A percentile compares a stretch with the other conserved stretches of the same genome.
These are phyloP conservation scores for Acleris literana DNA, from an alignment of 2,888 invertebrate species.

Conservation along the genomic window DNA sequence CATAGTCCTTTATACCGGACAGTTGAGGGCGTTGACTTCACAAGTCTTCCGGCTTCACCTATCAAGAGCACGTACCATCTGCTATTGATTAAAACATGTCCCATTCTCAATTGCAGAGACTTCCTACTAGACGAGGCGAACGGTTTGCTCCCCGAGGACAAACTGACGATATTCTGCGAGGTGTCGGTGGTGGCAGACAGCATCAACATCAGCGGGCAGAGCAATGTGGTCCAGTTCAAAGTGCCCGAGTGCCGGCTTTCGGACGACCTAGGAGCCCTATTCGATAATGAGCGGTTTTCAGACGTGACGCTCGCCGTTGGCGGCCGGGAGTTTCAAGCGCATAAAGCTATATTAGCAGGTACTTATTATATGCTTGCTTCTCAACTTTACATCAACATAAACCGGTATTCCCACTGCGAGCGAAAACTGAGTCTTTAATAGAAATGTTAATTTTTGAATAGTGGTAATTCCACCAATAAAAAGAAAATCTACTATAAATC, in stretches of 20 bases:
- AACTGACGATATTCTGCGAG: conserved; percentile 99
- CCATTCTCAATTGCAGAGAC: conserved; percentile 85
- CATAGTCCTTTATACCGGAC: conserved; percentile 36
- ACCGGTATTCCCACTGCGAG: no score
- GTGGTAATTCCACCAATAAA: no score
- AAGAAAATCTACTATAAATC: no score
- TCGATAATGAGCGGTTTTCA: conserved; percentile 98
- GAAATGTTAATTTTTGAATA: no score
- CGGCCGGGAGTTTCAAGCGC: conserved; percentile 95
- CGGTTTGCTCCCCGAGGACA: conserved; percentile 98
- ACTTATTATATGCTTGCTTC: conserved; percentile 45
- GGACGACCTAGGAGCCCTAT: conserved; percentile 96
- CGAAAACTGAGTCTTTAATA: no score
- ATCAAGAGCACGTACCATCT: conserved; percentile 28
- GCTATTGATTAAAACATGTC: conserved; percentile 7
- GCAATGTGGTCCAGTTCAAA: conserved; percentile 98
- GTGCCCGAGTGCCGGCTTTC: conserved; percentile 96
- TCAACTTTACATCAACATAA: not conserved
- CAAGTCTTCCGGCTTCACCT: conserved; percentile 37
- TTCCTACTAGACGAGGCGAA: conserved; percentile 99
- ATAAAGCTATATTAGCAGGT: conserved; percentile 98
- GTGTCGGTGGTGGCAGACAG: conserved; percentile 98
- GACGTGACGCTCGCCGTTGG: conserved; percentile 98
- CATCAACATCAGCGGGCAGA: conserved; percentile 99
- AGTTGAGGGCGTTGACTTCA: conserved; percentile 34